Base-by-base conservation (phyloP, 2,113 vertebrate genomes). In the Centrocercus urophasianus region DNA sequence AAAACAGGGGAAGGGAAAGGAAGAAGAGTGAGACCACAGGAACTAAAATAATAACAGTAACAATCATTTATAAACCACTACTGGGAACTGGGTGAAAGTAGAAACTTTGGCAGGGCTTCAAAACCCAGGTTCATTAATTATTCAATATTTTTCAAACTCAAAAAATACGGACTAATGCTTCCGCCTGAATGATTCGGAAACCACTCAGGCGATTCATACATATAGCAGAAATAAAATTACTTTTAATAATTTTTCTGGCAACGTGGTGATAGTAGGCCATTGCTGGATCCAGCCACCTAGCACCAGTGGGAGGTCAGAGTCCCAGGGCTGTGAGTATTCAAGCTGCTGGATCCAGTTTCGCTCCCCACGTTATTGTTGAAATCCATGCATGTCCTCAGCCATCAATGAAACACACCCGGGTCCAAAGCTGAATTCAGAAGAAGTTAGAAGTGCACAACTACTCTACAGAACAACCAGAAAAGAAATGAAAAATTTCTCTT, bases 1-100 rank as follows among this genome's bases (percentile, higher is more conserved):
- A 85, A 57, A 79, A 61, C 50, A 57, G 18, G 5, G 0, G 0
- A 42, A 89, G 52, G 87, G 83, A 67, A 75, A 81, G 79, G 83
- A 77, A 86, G 77, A 75, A 74, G 61, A 78, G 40, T 25, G 88
- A 95, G 75, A 81, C 60, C 79, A 81, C 88, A 89, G 85, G 60
- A 93, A 78, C 91, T 81, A 21, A 77, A 95, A 11, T 8, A 75
- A 45, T 6, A 80, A 74, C 92, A 95, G 34, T 7, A 59, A 88
- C 3, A 81, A 43, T 11, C 24, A 86, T 81, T 95, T 38, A 42
- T 9, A 92, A 88, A 86, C 50, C 76, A 27, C 91, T 72, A 1
- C 72, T 83, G 94, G 78, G 72, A 85, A 30, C 32, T 7, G 25
- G 78, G 84, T 38, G 75, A 76, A 56, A 42, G 66, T 15, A 71